These are phyloP conservation scores for Dynastes hyllus DNA, from an alignment of 2,888 invertebrate species.

Conservation along the genomic window DNA sequence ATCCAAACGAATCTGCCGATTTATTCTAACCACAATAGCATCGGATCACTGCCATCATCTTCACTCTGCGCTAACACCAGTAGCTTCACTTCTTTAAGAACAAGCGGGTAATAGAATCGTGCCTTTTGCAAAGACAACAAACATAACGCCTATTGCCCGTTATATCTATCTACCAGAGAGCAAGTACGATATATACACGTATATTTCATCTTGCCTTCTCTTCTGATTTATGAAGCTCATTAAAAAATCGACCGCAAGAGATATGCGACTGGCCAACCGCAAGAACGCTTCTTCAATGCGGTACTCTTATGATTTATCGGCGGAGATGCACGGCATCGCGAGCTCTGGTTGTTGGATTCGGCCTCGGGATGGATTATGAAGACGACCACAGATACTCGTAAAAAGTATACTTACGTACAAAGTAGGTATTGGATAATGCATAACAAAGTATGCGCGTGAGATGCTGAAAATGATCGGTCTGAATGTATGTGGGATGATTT, in stretches of 20 bases:
- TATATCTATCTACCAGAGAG: not conserved
- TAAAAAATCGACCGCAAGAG: slow-evolving; percentile 24
- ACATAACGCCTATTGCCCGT: not conserved
- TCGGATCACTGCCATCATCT: not conserved
- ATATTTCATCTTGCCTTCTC: not conserved
- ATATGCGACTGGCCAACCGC: slow-evolving; percentile 12
- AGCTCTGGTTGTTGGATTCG: not conserved
- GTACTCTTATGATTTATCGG: slow-evolving; percentile 4
- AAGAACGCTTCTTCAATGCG: slow-evolving; percentile 11
- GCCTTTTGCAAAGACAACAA: not conserved
- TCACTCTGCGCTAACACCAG: not conserved
- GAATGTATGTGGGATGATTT: too few species aligned
- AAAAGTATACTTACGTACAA: not conserved
- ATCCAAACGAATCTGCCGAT: not conserved
- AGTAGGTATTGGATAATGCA: too few species aligned
- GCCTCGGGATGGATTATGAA: not conserved
- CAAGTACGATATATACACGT: not conserved
- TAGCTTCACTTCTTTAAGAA: not conserved
- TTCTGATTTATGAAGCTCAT: slow-evolving; percentile 3
- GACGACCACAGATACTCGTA: slow-evolving; percentile 5
- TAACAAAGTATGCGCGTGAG: too few species aligned
- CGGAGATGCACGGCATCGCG: not conserved
- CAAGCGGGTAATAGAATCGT: not conserved
- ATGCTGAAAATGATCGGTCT: too few species aligned
- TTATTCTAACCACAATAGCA: not conserved